Percentiles rank a stretch among this genome's conserved stretches.
These are phyloP conservation scores for Desmodus rotundus DNA, from an alignment of 2,113 vertebrate genomes.

Conservation along the genomic window DNA sequence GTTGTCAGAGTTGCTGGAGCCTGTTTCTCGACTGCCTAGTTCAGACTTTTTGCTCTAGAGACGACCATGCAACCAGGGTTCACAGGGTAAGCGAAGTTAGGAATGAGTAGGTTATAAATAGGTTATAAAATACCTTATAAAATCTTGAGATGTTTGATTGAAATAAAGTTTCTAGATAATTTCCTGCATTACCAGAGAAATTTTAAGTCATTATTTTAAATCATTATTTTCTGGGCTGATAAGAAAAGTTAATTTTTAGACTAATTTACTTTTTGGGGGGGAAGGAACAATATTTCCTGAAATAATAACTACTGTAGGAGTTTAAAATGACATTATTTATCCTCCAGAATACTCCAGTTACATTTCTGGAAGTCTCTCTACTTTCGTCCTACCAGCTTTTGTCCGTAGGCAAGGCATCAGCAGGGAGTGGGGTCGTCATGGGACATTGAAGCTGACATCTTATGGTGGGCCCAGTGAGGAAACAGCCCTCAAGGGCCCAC, in stretches of 20 bases:
- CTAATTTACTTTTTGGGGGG: neutral
- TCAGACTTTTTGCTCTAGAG: neutral
- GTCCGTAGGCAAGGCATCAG: accelerated
- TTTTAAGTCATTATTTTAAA: neutral
- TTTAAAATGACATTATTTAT: neutral
- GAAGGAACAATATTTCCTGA: neutral
- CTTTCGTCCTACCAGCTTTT: neutral
- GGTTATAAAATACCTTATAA: neutral
- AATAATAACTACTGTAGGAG: neutral
- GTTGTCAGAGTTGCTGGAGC: neutral
- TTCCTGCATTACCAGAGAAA: neutral
- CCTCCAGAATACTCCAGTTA: neutral
- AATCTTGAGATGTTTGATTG: neutral
- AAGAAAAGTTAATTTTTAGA: neutral
- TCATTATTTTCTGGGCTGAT: neutral
- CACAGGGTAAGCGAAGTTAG: neutral
- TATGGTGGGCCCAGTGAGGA: neutral
- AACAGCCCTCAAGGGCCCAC: accelerated
- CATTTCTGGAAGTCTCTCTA: neutral
- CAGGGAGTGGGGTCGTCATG: neutral
- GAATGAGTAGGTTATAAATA: neutral
- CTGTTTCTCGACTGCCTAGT: neutral
- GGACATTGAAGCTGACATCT: neutral
- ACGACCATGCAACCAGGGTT: neutral
- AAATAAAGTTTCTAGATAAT: neutral